Evolutionary conservation across 2,797 vertebrate genomes (phyloP).

Genomic region (Prunella strophiata): DNA sequence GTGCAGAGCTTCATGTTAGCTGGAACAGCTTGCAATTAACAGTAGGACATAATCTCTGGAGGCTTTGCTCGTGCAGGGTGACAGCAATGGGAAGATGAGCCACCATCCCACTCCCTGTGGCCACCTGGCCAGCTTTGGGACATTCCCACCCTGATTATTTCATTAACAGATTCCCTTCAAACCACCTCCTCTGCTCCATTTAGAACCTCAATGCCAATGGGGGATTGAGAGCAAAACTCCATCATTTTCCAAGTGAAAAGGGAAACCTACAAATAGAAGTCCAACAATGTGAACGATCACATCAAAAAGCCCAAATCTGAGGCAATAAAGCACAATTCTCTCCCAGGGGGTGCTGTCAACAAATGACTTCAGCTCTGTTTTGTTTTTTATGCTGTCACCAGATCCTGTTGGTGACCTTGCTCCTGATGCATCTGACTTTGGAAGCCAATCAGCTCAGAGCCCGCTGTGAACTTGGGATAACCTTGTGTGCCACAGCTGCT

Average conservation of each 20-base stretch:
- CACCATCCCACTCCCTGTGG: accelerated
- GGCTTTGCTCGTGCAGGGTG: neutral
- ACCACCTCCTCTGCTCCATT: neutral
- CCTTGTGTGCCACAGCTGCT: constrained; percentile 41
- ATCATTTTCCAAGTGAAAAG: neutral
- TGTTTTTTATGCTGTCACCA: constrained; percentile 23
- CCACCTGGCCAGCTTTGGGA: neutral
- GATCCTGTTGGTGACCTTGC: constrained; percentile 43
- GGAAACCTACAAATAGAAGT: neutral
- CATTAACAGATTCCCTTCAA: neutral
- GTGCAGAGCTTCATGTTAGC: neutral
- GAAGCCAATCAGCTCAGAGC: neutral
- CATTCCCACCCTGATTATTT: neutral
- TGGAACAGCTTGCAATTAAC: neutral
- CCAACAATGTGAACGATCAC: neutral
- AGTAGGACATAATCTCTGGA: neutral
- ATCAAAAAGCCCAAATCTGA: neutral
- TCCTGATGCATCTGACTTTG: neutral
- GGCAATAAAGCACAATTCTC: neutral
- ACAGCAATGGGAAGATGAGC: neutral
- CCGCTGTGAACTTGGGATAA: constrained; percentile 15
- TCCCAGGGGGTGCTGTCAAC: neutral
- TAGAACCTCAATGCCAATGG: neutral
- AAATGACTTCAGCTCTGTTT: neutral
- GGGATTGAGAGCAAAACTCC: neutral